Evolutionary conservation across 2,113 vertebrate genomes (phyloP), one percentile per base, ranked within the genome.

Genomic region (Pleuronectes platessa): DNA sequence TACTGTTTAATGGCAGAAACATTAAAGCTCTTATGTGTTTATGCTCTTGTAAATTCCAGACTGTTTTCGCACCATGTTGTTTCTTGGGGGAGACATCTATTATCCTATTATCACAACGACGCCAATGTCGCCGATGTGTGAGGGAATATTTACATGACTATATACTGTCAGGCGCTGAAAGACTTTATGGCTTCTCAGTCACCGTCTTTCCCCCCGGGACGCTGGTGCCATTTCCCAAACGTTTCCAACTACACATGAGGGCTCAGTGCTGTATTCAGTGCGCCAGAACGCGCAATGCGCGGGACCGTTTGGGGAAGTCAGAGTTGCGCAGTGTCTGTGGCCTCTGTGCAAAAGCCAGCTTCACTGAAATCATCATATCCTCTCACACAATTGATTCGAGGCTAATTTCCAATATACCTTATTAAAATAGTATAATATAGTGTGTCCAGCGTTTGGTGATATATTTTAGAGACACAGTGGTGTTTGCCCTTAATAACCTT

Each of bases 111-210:
- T 89, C 94, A 93, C 62, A 27, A 31, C 51, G 65, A 72, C 92
- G 93, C 78, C 89, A 93, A 93, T 89, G 88, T 88, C 90, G 83
- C 83, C 71, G 24, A 90, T 68, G 93, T 94, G 93, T 92, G 87
- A 91, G 86, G 78, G 53, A 63, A 86, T 90, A 94, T 94, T 95
- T 93, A 88, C 91, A 94, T 92, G 90, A 90, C 93, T 93, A 89
- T 93, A 85, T 86, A 65, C 79, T 78, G 71, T 65, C 74, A 78
- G 45, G 68, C 81, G 75, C 78, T 87, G 78, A 92, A 92, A 88
- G 71, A 85, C 84, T 94, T 92, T 92, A 91, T 92, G 79, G 82
- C 90, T 88, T 87, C 90, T 86, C 86, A 77, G 89, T 88, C 71
- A 71, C 85, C 47, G 37, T 68, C 67, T 60, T 54, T 72, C 81